Conservation (phyloP, 2,888 invertebrate species). For the Drosophila fungiperda region DNA sequence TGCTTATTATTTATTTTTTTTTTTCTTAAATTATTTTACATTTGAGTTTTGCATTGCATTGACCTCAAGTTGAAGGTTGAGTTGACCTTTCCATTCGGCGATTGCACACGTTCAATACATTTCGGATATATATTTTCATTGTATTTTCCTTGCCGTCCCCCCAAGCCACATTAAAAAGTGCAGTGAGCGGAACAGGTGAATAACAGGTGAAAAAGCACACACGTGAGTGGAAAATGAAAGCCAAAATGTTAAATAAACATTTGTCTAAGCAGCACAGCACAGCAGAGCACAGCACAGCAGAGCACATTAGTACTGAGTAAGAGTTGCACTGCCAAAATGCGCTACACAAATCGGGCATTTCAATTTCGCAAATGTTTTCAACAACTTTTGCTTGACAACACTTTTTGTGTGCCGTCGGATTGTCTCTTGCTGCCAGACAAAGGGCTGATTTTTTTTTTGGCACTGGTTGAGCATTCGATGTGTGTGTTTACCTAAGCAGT, state of each 20-base stretch:
- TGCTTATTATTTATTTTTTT: neutral
- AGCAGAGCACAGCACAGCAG: neutral
- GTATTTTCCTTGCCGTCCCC: neutral
- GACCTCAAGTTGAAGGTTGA: conserved; percentile 1
- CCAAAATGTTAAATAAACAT: conserved; percentile 68
- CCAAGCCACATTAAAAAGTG: conserved; percentile 35
- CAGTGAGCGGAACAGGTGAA: conserved; percentile 38
- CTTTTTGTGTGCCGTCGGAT: conserved; percentile 5
- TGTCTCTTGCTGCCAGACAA: neutral
- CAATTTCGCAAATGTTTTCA: conserved; percentile 10
- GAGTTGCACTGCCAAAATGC: conserved; percentile 50
- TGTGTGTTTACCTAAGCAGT: neutral
- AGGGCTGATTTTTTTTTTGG: neutral
- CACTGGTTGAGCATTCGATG: conserved; percentile 15
- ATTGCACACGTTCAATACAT: conserved; percentile 15
- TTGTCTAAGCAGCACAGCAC: conserved; percentile 42
- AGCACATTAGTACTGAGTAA: conserved; percentile 4
- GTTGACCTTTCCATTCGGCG: conserved; percentile 1
- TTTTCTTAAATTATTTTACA: neutral
- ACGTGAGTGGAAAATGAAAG: conserved; percentile 57
- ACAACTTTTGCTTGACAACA: conserved; percentile 10
- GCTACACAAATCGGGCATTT: conserved; percentile 9
- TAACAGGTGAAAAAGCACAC: conserved; percentile 56
- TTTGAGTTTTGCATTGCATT: neutral
- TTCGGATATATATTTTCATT: conserved; percentile 15